Evolutionary conservation across 2,888 invertebrate genomes (phyloP), one percentile per base, ranked within the genome.

Genomic region (Zelleria hepariella): DNA sequence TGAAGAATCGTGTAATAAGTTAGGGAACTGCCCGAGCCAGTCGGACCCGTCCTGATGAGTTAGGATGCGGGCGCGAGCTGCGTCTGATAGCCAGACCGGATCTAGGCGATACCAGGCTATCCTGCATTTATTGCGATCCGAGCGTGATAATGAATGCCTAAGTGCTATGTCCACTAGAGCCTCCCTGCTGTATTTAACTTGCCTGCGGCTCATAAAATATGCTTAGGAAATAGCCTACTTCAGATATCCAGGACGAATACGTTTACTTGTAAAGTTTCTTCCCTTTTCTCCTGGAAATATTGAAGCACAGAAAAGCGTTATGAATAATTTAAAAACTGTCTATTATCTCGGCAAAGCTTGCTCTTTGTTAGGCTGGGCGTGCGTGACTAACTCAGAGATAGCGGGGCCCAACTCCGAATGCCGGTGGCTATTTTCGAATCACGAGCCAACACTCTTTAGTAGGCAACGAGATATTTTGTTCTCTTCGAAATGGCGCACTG

Each of bases 381-480:
- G 78, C 79, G 78, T 77, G 78, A 75, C 77, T 71, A 71, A 66
- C 66, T 64, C 67, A 59, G 64, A 69, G 75, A 74, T 77, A 73
- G 71, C 66, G 69, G 70, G 68, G 69, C 67, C 15, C 15, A 42
- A 42, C 32, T 10, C 4, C 65, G 69, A 72, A 72, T 69, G 70
- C 77, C 64, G 61, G 63, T 63, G 73, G 75, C 71, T 67, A 68
- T 74, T 72, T 71, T 68, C 63, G 67, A 72, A 68, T 66, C 73
- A 75, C 74, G 72, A 71, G 15, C 32, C 32, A 7, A 8, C 42
- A 26, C 57, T 47, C 47, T 57, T 53, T 53, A 10, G 24, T 53
- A 18, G 20, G 53, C 24, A 23, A 2, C 3, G 2, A 24, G 24
- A 54, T 54, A 24, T 25, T 53, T 15, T 54, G 18, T 26, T 26